Conservation (phyloP, 2,888 invertebrate species). For the Tetanocera ferruginea region DNA sequence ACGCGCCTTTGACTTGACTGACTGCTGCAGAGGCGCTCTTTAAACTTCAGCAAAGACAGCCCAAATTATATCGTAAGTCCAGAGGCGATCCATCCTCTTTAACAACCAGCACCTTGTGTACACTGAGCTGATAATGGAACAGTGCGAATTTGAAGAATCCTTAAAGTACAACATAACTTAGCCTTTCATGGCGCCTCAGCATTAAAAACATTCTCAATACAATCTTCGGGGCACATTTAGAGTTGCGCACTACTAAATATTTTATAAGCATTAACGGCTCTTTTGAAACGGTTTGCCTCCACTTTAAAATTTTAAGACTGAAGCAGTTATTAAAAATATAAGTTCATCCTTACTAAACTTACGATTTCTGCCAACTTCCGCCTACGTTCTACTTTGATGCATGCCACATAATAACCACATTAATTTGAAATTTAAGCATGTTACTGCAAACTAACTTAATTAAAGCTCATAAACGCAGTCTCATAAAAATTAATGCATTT, state of each 20-base stretch:
- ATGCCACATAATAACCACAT: too few species aligned
- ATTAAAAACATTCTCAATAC: background rate
- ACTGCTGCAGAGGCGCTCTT: background rate
- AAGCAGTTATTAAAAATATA: too few species aligned
- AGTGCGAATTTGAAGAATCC: slow-evolving; percentile 17
- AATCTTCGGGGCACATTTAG: background rate
- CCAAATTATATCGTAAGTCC: background rate
- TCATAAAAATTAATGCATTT: background rate
- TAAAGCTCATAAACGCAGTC: background rate
- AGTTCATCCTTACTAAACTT: too few species aligned
- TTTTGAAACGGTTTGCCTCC: background rate
- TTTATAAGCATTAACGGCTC: background rate
- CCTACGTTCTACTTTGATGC: too few species aligned
- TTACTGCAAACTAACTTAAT: background rate
- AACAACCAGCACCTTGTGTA: background rate
- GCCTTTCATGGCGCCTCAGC: slow-evolving; percentile 30
- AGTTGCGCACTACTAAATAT: background rate
- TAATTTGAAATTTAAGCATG: too few species aligned
- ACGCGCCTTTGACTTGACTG: background rate
- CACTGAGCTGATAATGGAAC: background rate
- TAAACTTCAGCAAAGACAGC: background rate
- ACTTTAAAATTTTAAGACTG: too few species aligned
- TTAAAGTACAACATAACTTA: background rate
- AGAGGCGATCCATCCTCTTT: background rate
- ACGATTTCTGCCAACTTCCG: too few species aligned